phyloP scores from a whole-genome alignment of 2,113 vertebrate species.

The Xenopus laevis region DNA sequence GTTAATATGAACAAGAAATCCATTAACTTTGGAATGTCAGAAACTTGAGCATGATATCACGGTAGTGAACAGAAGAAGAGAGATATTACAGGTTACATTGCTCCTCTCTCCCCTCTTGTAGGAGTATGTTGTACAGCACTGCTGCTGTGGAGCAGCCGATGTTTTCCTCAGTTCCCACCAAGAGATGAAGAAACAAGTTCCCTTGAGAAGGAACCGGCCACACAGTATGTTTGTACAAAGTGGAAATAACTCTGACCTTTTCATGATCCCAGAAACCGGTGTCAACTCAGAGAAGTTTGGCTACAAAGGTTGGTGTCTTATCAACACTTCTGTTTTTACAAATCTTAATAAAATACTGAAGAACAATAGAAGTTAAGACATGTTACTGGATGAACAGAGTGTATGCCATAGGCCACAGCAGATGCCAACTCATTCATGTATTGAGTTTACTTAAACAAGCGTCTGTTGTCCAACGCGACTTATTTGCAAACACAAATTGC shows the following conservation, averaged over 20 bases:
- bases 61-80: not conserved
- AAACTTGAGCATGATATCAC: fast-evolving
- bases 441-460: not conserved
- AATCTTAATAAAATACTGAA: not conserved
- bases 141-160: conserved; percentile 73
- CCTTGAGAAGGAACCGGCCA: conserved; percentile 60
- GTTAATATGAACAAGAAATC: conserved; percentile 29
- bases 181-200: conserved; percentile 57
- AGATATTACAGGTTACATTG: conserved; percentile 23
- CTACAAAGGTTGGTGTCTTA: conserved; percentile 51
- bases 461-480: not conserved
- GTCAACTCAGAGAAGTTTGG: conserved; percentile 49
- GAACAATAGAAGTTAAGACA: conserved; percentile 41
- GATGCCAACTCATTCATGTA: not conserved
- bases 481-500: no score
- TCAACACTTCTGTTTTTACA: conserved; percentile 20
- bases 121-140: conserved; percentile 76
- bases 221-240: conserved; percentile 63
- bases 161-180: conserved; percentile 63
- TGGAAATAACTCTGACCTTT: conserved; percentile 75
- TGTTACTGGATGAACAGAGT: not conserved
- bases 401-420: no score
- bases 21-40: conserved; percentile 38
- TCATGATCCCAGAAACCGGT: conserved; percentile 75
- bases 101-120: conserved; percentile 51